A percentile compares a stretch with the other conserved stretches of the same genome.
Evolutionary conservation across 2,888 invertebrate genomes (phyloP).

Genomic region (Eupithecia insigniata): DNA sequence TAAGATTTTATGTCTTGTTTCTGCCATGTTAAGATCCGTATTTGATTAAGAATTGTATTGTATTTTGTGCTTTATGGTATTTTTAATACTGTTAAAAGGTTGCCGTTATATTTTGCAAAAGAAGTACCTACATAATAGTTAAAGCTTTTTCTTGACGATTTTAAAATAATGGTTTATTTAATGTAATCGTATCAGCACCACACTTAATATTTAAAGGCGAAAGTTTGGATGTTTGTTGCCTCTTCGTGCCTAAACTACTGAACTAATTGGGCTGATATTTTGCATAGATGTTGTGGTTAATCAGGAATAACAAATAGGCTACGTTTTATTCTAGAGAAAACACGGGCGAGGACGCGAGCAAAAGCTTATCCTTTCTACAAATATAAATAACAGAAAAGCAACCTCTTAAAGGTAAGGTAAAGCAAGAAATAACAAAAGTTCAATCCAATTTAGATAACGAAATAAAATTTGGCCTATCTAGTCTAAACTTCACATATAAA

Average conservation of each 20-base stretch:
- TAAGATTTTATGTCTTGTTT: conserved; percentile 33
- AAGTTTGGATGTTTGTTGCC: neutral
- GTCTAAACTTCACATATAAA: conserved; percentile 4
- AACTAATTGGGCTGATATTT: neutral
- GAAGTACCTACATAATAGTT: neutral
- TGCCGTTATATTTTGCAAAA: conserved; percentile 19
- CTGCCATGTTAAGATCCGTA: conserved; percentile 18
- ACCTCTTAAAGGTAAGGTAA: neutral
- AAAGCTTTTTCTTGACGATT: neutral
- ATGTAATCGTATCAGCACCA: neutral
- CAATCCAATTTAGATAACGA: neutral
- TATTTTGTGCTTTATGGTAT: conserved; percentile 14
- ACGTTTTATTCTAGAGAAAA: neutral
- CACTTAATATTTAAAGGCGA: neutral
- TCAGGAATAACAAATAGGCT: neutral
- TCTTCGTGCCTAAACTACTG: neutral
- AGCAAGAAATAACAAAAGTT: neutral
- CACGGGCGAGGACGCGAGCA: neutral
- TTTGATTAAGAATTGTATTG: conserved; percentile 27
- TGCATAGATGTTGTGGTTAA: neutral
- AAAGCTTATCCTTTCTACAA: neutral
- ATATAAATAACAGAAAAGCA: neutral
- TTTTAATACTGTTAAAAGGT: conserved; percentile 21
- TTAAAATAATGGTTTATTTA: neutral
- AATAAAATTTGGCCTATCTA: neutral